A percentile compares a stretch with the other conserved stretches of the same genome.
Conservation (phyloP, 2,113 vertebrate genomes). For the Anhinga rufa region DNA sequence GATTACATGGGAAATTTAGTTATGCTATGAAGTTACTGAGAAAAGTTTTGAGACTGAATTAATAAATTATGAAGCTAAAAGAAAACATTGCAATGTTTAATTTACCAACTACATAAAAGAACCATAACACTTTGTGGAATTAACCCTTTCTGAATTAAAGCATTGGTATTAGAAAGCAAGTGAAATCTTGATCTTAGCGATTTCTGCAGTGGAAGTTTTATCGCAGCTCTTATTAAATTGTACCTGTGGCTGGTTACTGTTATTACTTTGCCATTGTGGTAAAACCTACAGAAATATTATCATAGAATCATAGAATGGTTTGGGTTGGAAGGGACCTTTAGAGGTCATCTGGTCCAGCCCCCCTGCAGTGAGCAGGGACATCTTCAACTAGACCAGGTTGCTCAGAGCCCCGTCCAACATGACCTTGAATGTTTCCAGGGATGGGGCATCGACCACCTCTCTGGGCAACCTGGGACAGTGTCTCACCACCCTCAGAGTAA, state of each 20-base stretch:
- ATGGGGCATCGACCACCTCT: too few species aligned
- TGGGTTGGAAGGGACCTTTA: too few species aligned
- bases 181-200: neutral
- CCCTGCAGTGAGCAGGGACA: too few species aligned
- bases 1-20: neutral
- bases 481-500: too few species aligned
- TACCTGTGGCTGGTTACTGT: neutral
- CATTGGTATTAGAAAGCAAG: neutral
- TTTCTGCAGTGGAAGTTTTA: neutral
- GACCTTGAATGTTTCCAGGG: too few species aligned
- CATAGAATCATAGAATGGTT: too few species aligned
- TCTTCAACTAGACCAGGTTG: too few species aligned
- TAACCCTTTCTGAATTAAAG: neutral
- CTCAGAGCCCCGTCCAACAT: too few species aligned
- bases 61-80: neutral
- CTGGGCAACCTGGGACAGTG: too few species aligned
- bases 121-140: neutral
- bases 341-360: too few species aligned
- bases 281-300: neutral
- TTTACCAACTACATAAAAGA: neutral
- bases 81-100: neutral
- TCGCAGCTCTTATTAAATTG: rapidly evolving
- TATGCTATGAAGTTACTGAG: neutral
- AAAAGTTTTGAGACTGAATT: neutral
- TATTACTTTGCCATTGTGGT: neutral